phyloP scores from a whole-genome alignment of 2,113 vertebrate genomes.

The Chlamydotis undulata region DNA sequence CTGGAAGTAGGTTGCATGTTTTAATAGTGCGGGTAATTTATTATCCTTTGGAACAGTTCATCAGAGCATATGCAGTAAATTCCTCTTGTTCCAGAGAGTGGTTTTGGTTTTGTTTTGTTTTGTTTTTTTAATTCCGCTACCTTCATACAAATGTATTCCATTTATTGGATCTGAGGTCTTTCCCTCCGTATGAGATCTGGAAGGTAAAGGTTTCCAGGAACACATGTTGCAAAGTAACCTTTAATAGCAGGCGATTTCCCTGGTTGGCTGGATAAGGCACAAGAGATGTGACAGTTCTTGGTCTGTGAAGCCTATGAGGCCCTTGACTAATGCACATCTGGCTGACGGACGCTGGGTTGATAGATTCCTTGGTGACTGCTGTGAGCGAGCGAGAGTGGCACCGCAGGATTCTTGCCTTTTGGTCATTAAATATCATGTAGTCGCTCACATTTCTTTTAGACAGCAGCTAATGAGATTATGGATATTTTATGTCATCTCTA shows the following conservation, averaged over 20 bases:
- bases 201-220: neutral
- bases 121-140: neutral
- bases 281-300: neutral
- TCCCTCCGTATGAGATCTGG: neutral
- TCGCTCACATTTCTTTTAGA: conserved; percentile 46
- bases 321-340: neutral
- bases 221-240: neutral
- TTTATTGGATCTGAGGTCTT: neutral
- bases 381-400: neutral
- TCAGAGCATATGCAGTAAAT: neutral
- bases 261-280: neutral
- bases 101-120: no score
- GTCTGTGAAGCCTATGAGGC: neutral
- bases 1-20: neutral
- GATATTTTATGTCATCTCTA: conserved; percentile 54
- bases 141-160: neutral
- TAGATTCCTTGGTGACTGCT: neutral
- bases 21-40: neutral
- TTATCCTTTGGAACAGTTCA: neutral
- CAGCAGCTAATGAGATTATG: conserved; percentile 63
- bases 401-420: neutral
- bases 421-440: neutral
- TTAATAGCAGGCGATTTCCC: neutral
- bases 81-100: neutral
- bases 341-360: neutral